These are phyloP conservation scores for Megaleporinus macrocephalus DNA, from an alignment of 2,113 vertebrate species.

Conservation along the genomic window DNA sequence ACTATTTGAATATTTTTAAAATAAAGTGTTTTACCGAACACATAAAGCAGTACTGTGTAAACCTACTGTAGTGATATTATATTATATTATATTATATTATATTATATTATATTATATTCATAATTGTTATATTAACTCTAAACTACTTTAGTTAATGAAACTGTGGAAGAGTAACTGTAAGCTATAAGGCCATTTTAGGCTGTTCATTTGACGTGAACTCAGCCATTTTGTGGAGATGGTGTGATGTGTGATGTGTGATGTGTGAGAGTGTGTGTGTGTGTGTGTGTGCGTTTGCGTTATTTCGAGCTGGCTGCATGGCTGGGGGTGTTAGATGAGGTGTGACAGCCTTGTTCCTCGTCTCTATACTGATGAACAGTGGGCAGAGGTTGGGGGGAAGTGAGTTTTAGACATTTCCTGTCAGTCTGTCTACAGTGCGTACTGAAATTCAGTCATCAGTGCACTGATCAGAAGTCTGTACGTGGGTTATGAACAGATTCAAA, in stretches of 20 bases:
- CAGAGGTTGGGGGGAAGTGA: conserved; percentile 43
- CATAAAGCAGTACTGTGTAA: no score
- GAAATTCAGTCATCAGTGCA: neutral
- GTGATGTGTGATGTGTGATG: neutral
- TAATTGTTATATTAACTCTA: no score
- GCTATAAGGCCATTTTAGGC: neutral
- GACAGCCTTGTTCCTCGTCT: neutral
- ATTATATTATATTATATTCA: no score
- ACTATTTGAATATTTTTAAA: no score
- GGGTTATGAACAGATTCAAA: no score
- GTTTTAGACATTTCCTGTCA: conserved; percentile 51
- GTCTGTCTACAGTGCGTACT: neutral
- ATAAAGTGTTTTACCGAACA: no score
- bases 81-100: no score
- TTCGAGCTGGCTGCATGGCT: neutral
- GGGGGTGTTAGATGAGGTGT: conserved; percentile 40
- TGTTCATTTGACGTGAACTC: neutral
- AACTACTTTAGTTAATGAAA: no score
- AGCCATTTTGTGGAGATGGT: conserved; percentile 23
- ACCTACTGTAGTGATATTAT: no score
- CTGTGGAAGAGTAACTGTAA: no score
- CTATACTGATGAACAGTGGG: conserved; percentile 27
- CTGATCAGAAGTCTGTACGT: neutral
- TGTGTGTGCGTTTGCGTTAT: conserved; percentile 2
- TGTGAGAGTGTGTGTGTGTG: neutral